These are phyloP conservation scores for Metaphire vulgaris DNA, from an alignment of 1,140 invertebrate genomes.

Conservation along the genomic window DNA sequence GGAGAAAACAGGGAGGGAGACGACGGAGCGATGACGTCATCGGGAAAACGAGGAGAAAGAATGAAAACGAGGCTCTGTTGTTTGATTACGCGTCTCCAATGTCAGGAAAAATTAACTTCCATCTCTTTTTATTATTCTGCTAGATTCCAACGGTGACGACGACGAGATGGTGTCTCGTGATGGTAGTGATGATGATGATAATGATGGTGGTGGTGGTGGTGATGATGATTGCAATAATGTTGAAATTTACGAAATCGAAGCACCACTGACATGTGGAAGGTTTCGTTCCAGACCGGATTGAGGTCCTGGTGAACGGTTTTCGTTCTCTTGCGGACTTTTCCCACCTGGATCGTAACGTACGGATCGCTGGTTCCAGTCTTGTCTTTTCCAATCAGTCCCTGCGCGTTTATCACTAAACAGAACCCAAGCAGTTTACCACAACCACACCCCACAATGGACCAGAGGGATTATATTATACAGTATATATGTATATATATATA, in stretches of 20 bases:
- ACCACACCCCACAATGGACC: no score
- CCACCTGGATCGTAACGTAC: constrained; percentile 98
- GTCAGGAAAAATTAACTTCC: no score
- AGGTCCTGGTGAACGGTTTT: constrained; percentile 97
- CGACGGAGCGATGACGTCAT: no score
- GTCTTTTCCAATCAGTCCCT: constrained; percentile 98
- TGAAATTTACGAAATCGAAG: neutral
- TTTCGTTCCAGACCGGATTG: constrained; percentile 99
- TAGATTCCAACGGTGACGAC: neutral
- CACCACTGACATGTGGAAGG: constrained; percentile 86
- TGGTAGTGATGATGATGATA: neutral
- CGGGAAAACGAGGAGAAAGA: no score
- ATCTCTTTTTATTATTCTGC: no score
- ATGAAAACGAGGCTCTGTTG: no score
- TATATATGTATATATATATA: no score
- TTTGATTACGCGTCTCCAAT: no score
- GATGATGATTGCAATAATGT: no score
- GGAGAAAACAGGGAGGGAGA: no score
- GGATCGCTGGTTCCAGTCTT: constrained; percentile 99
- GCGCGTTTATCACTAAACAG: constrained; percentile 91
- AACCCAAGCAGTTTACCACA: no score
- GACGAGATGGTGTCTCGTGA: neutral
- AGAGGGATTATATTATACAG: no score
- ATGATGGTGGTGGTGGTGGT: neutral
- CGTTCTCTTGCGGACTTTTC: constrained; percentile 97